These are phyloP conservation scores for Leistus spinibarbis DNA, from an alignment of 2,888 invertebrate species.

Conservation along the genomic window DNA sequence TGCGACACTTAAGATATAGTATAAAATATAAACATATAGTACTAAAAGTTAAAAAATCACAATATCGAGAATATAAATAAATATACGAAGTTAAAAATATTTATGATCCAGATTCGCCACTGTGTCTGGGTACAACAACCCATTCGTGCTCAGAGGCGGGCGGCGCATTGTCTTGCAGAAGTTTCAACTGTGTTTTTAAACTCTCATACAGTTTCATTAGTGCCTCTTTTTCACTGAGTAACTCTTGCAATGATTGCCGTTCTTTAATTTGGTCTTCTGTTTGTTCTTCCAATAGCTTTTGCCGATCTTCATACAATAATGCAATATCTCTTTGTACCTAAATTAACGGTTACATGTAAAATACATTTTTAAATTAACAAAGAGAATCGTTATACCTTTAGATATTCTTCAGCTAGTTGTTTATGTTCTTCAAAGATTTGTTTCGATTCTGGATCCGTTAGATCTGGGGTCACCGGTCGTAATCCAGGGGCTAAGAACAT, in stretches of 20 bases:
- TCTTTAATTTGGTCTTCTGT: constrained; percentile 58
- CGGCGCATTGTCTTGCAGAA: constrained; percentile 43
- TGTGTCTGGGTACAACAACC: constrained; percentile 49
- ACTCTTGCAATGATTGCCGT: constrained; percentile 50
- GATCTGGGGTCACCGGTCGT: constrained; percentile 83
- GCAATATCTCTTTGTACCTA: constrained; percentile 83
- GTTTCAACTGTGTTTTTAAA: constrained; percentile 68
- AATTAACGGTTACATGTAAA: constrained; percentile 40
- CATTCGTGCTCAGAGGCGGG: constrained; percentile 44
- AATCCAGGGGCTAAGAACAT: constrained; percentile 81
- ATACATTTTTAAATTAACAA: neutral
- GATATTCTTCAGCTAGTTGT: constrained; percentile 84
- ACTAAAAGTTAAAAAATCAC: constrained; percentile 18
- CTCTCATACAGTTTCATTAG: constrained; percentile 70
- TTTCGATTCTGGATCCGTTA: constrained; percentile 76
- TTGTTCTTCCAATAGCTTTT: constrained; percentile 73
- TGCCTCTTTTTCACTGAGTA: constrained; percentile 63
- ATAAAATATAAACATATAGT: neutral
- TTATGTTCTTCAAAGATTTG: constrained; percentile 89
- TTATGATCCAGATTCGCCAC: constrained; percentile 33
- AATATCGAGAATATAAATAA: constrained; percentile 25
- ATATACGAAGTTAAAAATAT: constrained; percentile 1
- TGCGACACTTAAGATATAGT: neutral
- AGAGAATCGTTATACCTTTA: constrained; percentile 64
- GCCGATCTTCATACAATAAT: constrained; percentile 77